Percentiles rank a stretch among this genome's conserved stretches.
Evolutionary conservation across 2,113 vertebrate genomes (phyloP).

Genomic region (Tachysurus fulvidraco): DNA sequence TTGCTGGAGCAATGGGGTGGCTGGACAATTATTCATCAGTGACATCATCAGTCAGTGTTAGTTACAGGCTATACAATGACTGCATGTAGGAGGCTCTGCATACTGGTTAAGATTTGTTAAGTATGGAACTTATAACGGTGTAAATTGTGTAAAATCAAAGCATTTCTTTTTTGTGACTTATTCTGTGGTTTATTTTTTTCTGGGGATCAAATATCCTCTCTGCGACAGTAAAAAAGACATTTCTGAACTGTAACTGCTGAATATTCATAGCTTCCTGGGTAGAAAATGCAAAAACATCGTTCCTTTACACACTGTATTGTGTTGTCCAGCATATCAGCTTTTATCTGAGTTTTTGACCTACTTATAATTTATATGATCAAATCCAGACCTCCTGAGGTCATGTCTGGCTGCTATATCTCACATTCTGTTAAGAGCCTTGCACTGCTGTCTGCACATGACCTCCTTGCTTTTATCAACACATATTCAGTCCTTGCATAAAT

Average conservation of each 20-base stretch:
- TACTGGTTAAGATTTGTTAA: not conserved
- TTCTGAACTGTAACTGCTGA: not conserved
- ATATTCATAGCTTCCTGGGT: not conserved
- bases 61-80: not conserved
- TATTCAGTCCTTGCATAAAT: not conserved
- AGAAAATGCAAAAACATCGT: not conserved
- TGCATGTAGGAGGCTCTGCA: not conserved
- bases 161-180: not conserved
- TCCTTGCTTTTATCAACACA: not conserved
- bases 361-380: not conserved
- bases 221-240: not conserved
- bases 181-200: not conserved
- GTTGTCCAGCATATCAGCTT: too few species aligned
- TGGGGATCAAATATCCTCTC: not conserved
- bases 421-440: conserved; percentile 5
- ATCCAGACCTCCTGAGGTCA: not conserved
- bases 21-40: conserved; percentile 37
- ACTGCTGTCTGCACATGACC: conserved; percentile 2
- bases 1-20: conserved; percentile 7
- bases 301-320: not conserved
- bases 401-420: not conserved
- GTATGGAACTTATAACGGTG: not conserved
- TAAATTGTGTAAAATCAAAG: not conserved
- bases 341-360: not conserved
- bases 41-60: conserved; percentile 49